Evolutionary conservation across 1,140 invertebrate species (phyloP).

Genomic region (Drosophila pseudoobscura): DNA sequence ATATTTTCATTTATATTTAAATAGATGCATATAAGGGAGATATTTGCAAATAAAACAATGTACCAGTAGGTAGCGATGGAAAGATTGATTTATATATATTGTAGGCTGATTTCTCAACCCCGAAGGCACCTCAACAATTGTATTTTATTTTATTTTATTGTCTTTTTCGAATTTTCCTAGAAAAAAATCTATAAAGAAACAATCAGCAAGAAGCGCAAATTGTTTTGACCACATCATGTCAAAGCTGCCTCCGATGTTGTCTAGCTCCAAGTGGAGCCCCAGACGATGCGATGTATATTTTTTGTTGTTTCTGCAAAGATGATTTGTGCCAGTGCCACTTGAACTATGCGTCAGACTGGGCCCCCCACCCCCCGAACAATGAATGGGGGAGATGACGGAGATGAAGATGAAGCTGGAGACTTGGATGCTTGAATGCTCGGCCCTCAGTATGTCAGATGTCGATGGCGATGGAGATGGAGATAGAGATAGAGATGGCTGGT

Average conservation of each 20-base stretch:
- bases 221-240: slow-evolving; percentile 66
- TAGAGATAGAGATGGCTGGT: slow-evolving; percentile 32
- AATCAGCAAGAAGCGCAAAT: slow-evolving; percentile 22
- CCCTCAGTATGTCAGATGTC: slow-evolving; percentile 51
- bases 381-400: slow-evolving; percentile 34
- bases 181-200: not conserved
- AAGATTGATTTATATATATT: no score
- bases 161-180: no score
- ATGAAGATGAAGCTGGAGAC: not conserved
- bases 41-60: no score
- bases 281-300: slow-evolving; percentile 9
- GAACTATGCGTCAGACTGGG: slow-evolving; percentile 55
- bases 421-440: slow-evolving; percentile 9
- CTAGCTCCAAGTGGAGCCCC: slow-evolving; percentile 31
- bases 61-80: no score
- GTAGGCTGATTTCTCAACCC: no score
- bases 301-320: slow-evolving; percentile 29
- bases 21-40: no score
- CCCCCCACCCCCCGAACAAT: slow-evolving; percentile 10
- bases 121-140: no score
- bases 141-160: no score
- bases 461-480: slow-evolving; percentile 16
- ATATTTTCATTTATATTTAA: no score
- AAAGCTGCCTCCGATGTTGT: slow-evolving; percentile 45
- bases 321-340: slow-evolving; percentile 72